Conservation (phyloP, 2,113 vertebrate genomes). For the Triplophysa rosa region DNA sequence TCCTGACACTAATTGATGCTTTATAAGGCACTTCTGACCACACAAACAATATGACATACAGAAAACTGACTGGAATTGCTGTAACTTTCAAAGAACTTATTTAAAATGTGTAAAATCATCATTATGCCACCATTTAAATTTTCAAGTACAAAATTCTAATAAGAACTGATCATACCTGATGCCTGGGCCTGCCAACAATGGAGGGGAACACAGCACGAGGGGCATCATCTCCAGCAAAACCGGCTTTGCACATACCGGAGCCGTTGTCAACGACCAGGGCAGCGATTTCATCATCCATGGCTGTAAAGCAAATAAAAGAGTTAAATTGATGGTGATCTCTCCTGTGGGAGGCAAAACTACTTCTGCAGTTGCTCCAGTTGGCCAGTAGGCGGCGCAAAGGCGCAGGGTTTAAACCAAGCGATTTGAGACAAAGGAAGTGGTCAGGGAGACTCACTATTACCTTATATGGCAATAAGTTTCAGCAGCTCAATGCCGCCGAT, state of each 20-base stretch:
- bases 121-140: not conserved
- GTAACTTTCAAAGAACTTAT: no score
- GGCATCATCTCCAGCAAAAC: conserved; percentile 77
- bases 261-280: conserved; percentile 78
- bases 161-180: conserved; percentile 65
- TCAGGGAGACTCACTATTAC: conserved; percentile 73
- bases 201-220: conserved; percentile 75
- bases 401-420: conserved; percentile 54
- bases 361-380: not conserved
- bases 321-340: not conserved
- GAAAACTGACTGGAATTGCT: no score
- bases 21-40: no score
- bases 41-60: no score
- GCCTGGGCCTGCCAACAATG: conserved; percentile 76
- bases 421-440: conserved; percentile 83
- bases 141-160: not conserved
- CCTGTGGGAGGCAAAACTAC: not conserved
- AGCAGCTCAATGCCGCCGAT: conserved; percentile 58
- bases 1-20: no score
- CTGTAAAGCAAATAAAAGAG: conserved; percentile 58
- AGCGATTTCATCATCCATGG: conserved; percentile 85
- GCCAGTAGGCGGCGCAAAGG: conserved; percentile 76
- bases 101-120: no score
- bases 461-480: conserved; percentile 89
- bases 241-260: conserved; percentile 79